A percentile compares a stretch with the other conserved stretches of the same genome.
Conservation (phyloP, 2,888 invertebrate species). For the Lithophane socia region DNA sequence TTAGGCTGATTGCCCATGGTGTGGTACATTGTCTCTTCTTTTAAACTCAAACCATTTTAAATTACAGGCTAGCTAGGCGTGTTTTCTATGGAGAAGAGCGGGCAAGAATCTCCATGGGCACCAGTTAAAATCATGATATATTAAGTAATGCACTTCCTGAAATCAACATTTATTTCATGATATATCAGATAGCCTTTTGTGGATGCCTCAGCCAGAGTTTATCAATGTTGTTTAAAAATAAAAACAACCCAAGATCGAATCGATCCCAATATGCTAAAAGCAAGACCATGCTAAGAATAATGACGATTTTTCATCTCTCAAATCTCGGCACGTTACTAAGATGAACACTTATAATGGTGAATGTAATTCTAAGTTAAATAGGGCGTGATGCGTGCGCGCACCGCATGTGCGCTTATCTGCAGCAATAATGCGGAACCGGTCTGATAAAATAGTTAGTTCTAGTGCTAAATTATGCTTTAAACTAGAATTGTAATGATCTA, state of each 20-base stretch:
- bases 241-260: not conserved
- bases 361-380: slow-evolving; percentile 35
- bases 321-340: not conserved
- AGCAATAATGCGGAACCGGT: slow-evolving; percentile 44
- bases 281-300: not conserved
- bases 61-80: not conserved
- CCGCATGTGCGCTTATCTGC: slow-evolving; percentile 34
- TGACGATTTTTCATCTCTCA: not conserved
- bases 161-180: not conserved
- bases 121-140: not conserved
- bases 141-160: no score
- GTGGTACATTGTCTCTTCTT: not conserved
- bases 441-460: slow-evolving; percentile 37
- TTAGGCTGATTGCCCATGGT: not conserved
- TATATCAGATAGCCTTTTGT: not conserved
- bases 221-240: not conserved
- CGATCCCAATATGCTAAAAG: not conserved
- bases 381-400: slow-evolving; percentile 40
- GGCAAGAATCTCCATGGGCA: not conserved
- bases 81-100: not conserved
- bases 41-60: not conserved
- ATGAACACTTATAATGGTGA: slow-evolving; percentile 4
- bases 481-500: not conserved
- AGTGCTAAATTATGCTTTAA: not conserved
- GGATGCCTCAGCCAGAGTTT: not conserved